Evolutionary conservation across 2,797 vertebrate species (phyloP), one percentile per base, ranked within the genome.

Genomic region (Lepus townsendii): DNA sequence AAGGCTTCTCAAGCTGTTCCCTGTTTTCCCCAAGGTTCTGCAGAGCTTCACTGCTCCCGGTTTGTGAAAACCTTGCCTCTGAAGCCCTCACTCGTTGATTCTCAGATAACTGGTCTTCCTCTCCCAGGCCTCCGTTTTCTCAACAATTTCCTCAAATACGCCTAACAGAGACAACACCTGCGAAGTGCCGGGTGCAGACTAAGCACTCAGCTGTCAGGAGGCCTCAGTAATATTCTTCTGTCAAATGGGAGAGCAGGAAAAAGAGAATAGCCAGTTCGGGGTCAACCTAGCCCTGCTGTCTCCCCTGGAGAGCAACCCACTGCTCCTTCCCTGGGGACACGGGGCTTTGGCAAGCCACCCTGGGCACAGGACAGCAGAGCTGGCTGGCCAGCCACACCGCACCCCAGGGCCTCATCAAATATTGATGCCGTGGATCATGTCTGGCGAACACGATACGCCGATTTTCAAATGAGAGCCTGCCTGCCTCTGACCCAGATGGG

Each of bases 401-500:
- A 30, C 62, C 12, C 42, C 30, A 0, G 32, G 83, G 42, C 62
- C 72, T 94, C 79, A n/a, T 97, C 92, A 95, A 97, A 95, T 95
- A 97, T 97, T 96, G 95, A 97, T 42, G 63, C 35, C 0, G 35
- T 57, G 47, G 85, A 80, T 94, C 60, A 90, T 88, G 91, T 95
- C 82, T 89, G 75, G 87, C 0, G 42, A 96, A 97, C 95, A 91
- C 62, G 79, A 94, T 88, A 95, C 42, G 0, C 50, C 9, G 7
- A 82, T 88, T 85, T 50, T 89, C 90, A 42, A 77, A 72, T 30
- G 20, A 47, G 83, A 88, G 75, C 80, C 84, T 75, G 57, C 54
- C 72, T 73, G 85, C 65, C 75, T 5, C 5, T 87, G 88, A 97
- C 85, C 83, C 57, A 65, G 71, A 71, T 42, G 42, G 50, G n/a